Conservation (phyloP, 2,888 invertebrate genomes). For the Pristionchus entomophagus region DNA sequence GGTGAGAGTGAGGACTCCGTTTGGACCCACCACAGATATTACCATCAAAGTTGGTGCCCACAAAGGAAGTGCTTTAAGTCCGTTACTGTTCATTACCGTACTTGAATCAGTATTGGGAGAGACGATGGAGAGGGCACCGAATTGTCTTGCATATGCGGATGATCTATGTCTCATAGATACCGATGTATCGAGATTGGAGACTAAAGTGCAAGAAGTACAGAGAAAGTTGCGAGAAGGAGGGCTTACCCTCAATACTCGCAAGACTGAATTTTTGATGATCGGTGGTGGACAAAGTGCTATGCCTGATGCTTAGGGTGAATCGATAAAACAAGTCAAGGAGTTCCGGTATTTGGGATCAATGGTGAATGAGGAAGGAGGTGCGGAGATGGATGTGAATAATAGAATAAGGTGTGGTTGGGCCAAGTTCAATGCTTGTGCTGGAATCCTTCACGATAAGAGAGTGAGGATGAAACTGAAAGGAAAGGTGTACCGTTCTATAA, state of each 20-base stretch:
- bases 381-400: background rate
- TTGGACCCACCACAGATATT: background rate
- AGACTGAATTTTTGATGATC: background rate
- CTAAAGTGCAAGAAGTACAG: background rate
- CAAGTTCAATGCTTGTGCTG: background rate
- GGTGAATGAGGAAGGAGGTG: background rate
- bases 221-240: background rate
- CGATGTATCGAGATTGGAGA: background rate
- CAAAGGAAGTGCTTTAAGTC: background rate
- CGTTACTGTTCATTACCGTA: background rate
- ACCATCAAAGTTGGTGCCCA: background rate
- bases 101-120: background rate
- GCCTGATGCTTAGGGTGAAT: background rate
- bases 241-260: background rate
- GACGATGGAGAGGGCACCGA: background rate
- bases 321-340: background rate
- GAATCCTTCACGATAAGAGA: background rate
- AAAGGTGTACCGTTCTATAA: background rate
- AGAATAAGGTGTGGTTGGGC: constrained; percentile 26
- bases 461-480: constrained; percentile 1
- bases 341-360: constrained; percentile 15
- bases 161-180: background rate
- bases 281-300: no score
- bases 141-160: background rate
- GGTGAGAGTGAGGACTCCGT: background rate